Percentiles rank a stretch among this genome's conserved stretches.
These are phyloP conservation scores for Megalops cyprinoides DNA, from an alignment of 2,797 vertebrate species.

Conservation along the genomic window DNA sequence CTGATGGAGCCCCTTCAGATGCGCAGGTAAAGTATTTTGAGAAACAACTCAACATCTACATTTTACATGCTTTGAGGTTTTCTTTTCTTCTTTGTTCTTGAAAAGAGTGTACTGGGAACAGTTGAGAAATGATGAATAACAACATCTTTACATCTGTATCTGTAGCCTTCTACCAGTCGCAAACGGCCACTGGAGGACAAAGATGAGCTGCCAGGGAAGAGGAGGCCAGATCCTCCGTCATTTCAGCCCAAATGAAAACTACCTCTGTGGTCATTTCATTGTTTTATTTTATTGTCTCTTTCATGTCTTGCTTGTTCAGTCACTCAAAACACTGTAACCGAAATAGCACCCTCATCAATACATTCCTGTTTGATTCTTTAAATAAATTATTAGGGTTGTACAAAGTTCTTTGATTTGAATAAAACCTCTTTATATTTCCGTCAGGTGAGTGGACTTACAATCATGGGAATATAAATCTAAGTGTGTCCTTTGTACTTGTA, in stretches of 20 bases:
- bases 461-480: neutral
- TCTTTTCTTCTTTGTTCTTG: neutral
- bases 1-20: constrained; percentile 23
- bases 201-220: constrained; percentile 27
- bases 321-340: neutral
- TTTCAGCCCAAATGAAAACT: neutral
- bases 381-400: constrained; percentile 36
- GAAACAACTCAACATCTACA: no score
- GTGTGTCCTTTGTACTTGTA: neutral
- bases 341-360: neutral
- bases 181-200: constrained; percentile 33
- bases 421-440: constrained; percentile 12
- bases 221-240: constrained; percentile 15
- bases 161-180: constrained; percentile 32
- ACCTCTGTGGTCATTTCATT: neutral
- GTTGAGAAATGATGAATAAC: neutral
- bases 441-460: neutral
- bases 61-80: no score
- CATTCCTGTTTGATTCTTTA: constrained; percentile 24
- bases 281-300: neutral
- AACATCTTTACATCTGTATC: neutral
- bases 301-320: neutral
- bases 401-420: constrained; percentile 13
- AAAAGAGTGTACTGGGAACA: neutral
- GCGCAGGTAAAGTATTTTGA: constrained; percentile 8